Base-by-base conservation (phyloP, 2,113 vertebrate genomes). In the Nematolebias whitei region DNA sequence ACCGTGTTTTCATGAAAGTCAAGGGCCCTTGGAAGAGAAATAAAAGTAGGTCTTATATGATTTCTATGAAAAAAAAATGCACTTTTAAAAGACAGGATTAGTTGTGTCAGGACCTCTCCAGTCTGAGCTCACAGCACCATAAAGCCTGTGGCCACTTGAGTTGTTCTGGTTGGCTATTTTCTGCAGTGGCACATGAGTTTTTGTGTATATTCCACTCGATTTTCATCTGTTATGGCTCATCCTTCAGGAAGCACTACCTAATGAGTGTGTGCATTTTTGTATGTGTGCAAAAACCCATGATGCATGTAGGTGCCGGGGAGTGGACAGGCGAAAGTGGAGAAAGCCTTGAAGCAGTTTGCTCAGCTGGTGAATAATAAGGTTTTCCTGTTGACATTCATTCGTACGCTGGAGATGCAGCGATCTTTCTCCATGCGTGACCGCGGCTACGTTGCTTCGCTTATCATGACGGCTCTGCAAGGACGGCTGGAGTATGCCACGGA, bases 391-490 rank as follows among this genome's bases (percentile, higher is more conserved):
- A 93, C 95, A 20, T 98, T 99, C 91, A 98, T 99, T 88, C 97
- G 95, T 3, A 99, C 97, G 0, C 92, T 99, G 83, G 98, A 99
- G 91, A 72, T 93, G 53, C 98, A 99, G 91, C 96, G 98, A 54
- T 96, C 96, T 71, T 99, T 99, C 92, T 99, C 97, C 84, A 99
- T 99, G 98, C 94, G 98, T 0, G 98, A 99, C 83, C 95, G 98
- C 0, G 97, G 98, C 85, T 99, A 99, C 12, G 95, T 99, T 71
- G 97, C 98, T 19, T 99, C 98, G 0, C 96, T 99, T 50, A 98
- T 99, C 92, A 98, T 98, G 97, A 99, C 98, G 0, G 96, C 92
- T 12, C 94, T 99, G 76, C 98, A 99, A 76, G 92, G 96, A 22
- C 93, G 94, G 53, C 92, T 99, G 81, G 98, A 99, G 82, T 99